These are phyloP conservation scores for Lophius piscatorius DNA, from an alignment of 2,113 vertebrate genomes.

Conservation along the genomic window DNA sequence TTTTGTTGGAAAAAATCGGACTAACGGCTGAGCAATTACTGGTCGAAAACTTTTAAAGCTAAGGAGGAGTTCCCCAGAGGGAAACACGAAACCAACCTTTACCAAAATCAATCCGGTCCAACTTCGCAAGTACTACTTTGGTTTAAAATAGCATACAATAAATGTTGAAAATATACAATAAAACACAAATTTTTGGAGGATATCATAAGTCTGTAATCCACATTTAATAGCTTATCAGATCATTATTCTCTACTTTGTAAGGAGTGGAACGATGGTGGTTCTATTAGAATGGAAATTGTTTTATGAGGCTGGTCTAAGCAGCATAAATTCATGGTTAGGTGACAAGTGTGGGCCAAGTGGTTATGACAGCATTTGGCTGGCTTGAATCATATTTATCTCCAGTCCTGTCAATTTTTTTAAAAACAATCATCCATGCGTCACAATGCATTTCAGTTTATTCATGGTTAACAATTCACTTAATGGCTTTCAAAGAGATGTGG, in stretches of 20 bases:
- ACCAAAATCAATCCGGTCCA: too few relatives aligned
- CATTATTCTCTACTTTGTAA: neutral
- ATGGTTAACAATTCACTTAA: slow-evolving; percentile 48
- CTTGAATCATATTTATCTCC: slow-evolving; percentile 59
- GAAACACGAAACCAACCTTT: too few relatives aligned
- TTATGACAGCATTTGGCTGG: slow-evolving; percentile 64
- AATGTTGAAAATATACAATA: too few relatives aligned
- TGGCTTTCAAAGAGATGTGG: slow-evolving; percentile 31
- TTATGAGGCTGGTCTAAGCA: slow-evolving; percentile 60
- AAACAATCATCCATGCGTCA: slow-evolving; percentile 47
- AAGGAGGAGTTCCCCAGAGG: too few relatives aligned
- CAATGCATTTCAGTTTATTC: slow-evolving; percentile 50
- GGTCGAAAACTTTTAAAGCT: too few relatives aligned
- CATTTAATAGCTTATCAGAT: neutral
- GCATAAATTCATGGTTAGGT: slow-evolving; percentile 59
- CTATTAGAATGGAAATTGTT: slow-evolving; percentile 61
- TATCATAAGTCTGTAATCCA: neutral
- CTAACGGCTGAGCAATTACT: too few relatives aligned
- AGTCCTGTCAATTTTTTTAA: slow-evolving; percentile 50
- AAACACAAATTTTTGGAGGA: neutral
- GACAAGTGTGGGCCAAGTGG: slow-evolving; percentile 55
- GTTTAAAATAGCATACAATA: too few relatives aligned
- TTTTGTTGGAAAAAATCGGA: too few relatives aligned
- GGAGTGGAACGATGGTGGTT: slow-evolving; percentile 18
- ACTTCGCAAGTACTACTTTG: too few relatives aligned